Percentiles rank a stretch among this genome's conserved stretches.
Conservation (phyloP, 2,888 invertebrate genomes). For the Pheosia tremula region DNA sequence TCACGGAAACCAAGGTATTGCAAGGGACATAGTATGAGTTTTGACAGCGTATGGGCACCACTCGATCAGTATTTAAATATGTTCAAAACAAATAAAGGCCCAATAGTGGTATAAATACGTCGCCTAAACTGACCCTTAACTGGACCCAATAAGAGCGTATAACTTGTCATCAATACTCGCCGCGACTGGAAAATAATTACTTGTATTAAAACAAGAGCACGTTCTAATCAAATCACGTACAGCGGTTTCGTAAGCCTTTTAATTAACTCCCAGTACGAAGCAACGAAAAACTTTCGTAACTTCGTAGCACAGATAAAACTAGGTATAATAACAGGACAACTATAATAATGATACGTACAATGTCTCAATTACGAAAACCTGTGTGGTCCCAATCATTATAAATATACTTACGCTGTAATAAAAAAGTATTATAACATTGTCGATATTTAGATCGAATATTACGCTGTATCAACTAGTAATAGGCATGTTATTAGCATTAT, state of each 20-base stretch:
- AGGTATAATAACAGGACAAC: slow-evolving; percentile 55
- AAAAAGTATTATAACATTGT: slow-evolving; percentile 69
- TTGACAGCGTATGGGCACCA: too few relatives aligned
- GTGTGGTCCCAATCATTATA: slow-evolving; percentile 79
- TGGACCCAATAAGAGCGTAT: too few relatives aligned
- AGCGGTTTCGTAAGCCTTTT: slow-evolving; percentile 47
- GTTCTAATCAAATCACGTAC: slow-evolving; percentile 54
- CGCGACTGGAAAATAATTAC: slow-evolving; percentile 65
- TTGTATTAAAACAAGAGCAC: slow-evolving; percentile 67
- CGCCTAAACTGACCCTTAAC: too few relatives aligned
- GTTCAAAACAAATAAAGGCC: too few relatives aligned
- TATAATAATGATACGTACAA: slow-evolving; percentile 64
- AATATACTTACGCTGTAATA: slow-evolving; percentile 55
- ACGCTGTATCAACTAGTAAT: slow-evolving; percentile 75
- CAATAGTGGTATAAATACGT: too few relatives aligned
- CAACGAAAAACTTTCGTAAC: slow-evolving; percentile 49
- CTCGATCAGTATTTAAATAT: too few relatives aligned
- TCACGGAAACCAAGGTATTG: too few relatives aligned
- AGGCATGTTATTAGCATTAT: slow-evolving; percentile 73
- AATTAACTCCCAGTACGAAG: slow-evolving; percentile 47
- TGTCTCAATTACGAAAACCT: slow-evolving; percentile 75
- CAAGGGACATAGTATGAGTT: too few relatives aligned
- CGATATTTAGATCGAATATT: slow-evolving; percentile 76
- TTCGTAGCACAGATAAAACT: slow-evolving; percentile 40
- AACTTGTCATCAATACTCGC: slow-evolving; percentile 55